Conservation (phyloP, 2,888 invertebrate genomes). For the Caenorhabditis drosophilae region DNA sequence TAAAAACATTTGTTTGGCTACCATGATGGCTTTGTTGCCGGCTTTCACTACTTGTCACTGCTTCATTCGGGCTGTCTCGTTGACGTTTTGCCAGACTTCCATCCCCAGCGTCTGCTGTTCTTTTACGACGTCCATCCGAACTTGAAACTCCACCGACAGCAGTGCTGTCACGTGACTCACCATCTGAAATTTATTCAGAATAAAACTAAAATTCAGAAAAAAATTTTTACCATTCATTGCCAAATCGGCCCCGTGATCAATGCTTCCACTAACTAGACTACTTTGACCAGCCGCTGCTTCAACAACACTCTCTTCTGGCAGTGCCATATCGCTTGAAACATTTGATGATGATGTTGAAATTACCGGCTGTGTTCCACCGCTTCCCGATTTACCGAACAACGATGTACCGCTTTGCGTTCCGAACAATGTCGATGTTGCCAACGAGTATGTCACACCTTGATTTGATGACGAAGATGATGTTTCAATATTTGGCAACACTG, state of each 20-base stretch:
- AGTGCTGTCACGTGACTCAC: slow-evolving; percentile 43
- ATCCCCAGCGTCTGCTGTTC: slow-evolving; percentile 26
- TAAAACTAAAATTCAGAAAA: slow-evolving; percentile 5
- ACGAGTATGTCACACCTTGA: slow-evolving; percentile 15
- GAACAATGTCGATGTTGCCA: slow-evolving; percentile 11
- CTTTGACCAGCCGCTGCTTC: slow-evolving; percentile 35
- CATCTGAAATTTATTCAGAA: slow-evolving; percentile 14
- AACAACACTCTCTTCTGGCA: slow-evolving; percentile 31
- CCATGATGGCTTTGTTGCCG: slow-evolving; percentile 12
- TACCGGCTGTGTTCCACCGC: not conserved
- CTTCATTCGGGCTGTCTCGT: slow-evolving; percentile 43
- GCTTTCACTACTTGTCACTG: slow-evolving; percentile 45
- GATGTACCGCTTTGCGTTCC: slow-evolving; percentile 6
- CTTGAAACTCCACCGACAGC: slow-evolving; percentile 41
- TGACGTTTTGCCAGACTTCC: slow-evolving; percentile 35
- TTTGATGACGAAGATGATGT: slow-evolving; percentile 14
- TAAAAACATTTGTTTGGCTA: no score
- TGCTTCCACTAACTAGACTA: slow-evolving; percentile 36
- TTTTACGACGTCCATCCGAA: slow-evolving; percentile 40
- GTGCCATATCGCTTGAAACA: slow-evolving; percentile 8
- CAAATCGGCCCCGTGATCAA: slow-evolving; percentile 14
- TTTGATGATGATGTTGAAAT: slow-evolving; percentile 4
- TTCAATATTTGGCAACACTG: slow-evolving; percentile 29
- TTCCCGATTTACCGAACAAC: slow-evolving; percentile 17
- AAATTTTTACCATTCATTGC: slow-evolving; percentile 4